Evolutionary conservation across 1,140 invertebrate genomes (phyloP).

Genomic region (Trichogramma pretiosum): DNA sequence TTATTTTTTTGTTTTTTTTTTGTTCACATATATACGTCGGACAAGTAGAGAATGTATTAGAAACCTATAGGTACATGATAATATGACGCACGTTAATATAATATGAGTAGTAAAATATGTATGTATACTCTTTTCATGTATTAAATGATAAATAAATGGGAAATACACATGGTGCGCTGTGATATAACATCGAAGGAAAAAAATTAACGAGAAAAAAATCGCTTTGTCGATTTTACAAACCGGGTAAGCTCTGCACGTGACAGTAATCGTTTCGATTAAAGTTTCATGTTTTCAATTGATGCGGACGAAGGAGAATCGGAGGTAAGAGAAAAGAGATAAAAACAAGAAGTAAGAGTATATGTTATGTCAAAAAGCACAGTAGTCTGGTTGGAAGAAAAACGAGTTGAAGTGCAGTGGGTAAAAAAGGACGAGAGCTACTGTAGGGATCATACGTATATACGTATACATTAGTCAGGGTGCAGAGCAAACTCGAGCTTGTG

Average conservation of each 20-base stretch:
- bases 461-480: slow-evolving; percentile 40
- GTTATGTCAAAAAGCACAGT: slow-evolving; percentile 4
- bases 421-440: slow-evolving; percentile 1
- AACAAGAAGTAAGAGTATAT: neutral
- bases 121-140: slow-evolving; percentile 23
- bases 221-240: no score
- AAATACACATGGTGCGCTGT: slow-evolving; percentile 40
- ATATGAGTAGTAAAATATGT: no score
- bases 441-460: slow-evolving; percentile 20
- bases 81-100: slow-evolving; percentile 15
- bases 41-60: slow-evolving; percentile 6
- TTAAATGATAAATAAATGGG: slow-evolving; percentile 44
- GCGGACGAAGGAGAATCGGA: slow-evolving; percentile 3
- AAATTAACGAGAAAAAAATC: no score
- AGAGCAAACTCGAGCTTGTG: slow-evolving; percentile 38
- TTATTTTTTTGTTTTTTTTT: no score
- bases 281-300: neutral
- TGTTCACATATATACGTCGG: no score
- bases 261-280: slow-evolving; percentile 27
- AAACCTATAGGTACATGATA: slow-evolving; percentile 1
- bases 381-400: slow-evolving; percentile 1
- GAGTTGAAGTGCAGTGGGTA: slow-evolving; percentile 11
- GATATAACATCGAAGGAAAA: slow-evolving; percentile 34
- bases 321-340: neutral
- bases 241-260: slow-evolving; percentile 44